Evolutionary conservation across 2,888 invertebrate genomes (phyloP), one percentile per base, ranked within the genome.

Genomic region (Drosophila vallismaia): DNA sequence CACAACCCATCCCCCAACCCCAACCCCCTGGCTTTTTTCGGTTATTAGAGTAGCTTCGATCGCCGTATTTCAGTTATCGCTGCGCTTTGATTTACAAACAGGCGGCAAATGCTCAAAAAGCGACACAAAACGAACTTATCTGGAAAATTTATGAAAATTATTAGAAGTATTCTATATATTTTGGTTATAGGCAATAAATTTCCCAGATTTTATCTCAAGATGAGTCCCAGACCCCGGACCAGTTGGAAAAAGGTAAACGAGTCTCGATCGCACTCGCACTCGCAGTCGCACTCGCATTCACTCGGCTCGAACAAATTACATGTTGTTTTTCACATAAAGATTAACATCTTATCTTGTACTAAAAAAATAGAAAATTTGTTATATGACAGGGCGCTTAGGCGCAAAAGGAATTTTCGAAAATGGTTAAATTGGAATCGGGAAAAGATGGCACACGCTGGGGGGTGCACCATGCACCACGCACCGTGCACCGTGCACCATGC

Each of bases 291-390:
- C 63, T 28, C 58, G 33, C 52, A 51, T 5, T 52, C 64, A 53
- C 58, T 46, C 54, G 56, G 46, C 51, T 56, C 54, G 53, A 86
- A 86, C 86, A 86, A 86, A 86, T 86, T 89, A 89, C 89, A 88
- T 82, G 87, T 87, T 90, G 87, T 90, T 89, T 82, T 89, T 89
- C 87, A 89, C 88, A 89, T 89, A 89, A 88, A 90, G 89, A 90
- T 90, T 88, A 86, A 74, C 81, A 90, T 90, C 89, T 89, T 90
- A 89, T 90, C 90, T 76, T 78, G 79, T 79, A 85, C 86, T 82
- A 87, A 87, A 87, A 79, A 79, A 42, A 42, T 9, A 42, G 9
- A 42, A 71, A 42, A 57, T 85, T 85, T 82, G 79, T 87, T 87
- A 86, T 79, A 88, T 73, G 88, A 78, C 77, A 85, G 85, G 81